These are phyloP conservation scores for Cryptophagus acutangulus DNA, from an alignment of 2,888 invertebrate species.

Conservation along the genomic window DNA sequence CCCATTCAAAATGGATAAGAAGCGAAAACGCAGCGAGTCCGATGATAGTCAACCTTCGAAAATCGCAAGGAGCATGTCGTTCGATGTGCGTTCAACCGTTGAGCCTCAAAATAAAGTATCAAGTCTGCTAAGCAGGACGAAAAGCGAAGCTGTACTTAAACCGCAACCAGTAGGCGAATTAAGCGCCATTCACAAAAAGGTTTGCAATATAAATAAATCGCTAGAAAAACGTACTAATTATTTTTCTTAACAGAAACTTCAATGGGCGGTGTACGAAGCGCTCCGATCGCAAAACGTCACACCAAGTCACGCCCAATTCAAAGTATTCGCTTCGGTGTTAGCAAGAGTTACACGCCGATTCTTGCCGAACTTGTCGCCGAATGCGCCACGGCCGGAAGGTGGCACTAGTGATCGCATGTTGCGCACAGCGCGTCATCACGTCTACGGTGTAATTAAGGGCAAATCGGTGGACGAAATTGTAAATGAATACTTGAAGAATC, in stretches of 20 bases:
- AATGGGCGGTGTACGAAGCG: conserved; percentile 78
- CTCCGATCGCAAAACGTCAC: conserved; percentile 66
- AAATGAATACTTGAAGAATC: conserved; percentile 37
- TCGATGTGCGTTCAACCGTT: conserved; percentile 49
- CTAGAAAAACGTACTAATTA: not conserved
- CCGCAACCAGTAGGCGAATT: too few relatives aligned
- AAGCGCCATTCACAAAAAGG: conserved; percentile 62
- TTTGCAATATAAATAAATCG: conserved; percentile 32
- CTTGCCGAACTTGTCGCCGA: conserved; percentile 53
- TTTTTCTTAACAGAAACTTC: conserved; percentile 57
- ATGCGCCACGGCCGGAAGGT: conserved; percentile 44
- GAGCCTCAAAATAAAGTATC: conserved; percentile 7
- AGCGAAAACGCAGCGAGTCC: conserved; percentile 51
- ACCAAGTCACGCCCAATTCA: conserved; percentile 65
- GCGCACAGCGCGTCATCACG: conserved; percentile 62
- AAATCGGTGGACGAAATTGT: conserved; percentile 61
- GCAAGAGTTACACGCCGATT: conserved; percentile 64
- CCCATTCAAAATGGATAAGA: conserved; percentile 51
- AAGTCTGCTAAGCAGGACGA: conserved; percentile 19
- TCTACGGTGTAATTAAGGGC: conserved; percentile 60
- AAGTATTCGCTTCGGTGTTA: conserved; percentile 63
- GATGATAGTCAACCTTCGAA: conserved; percentile 45
- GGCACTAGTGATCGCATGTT: conserved; percentile 71
- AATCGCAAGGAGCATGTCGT: conserved; percentile 57
- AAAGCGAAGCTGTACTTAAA: conserved; percentile 24